These are phyloP conservation scores for Syrista parreyssii DNA, from an alignment of 2,888 invertebrate species.

Conservation along the genomic window DNA sequence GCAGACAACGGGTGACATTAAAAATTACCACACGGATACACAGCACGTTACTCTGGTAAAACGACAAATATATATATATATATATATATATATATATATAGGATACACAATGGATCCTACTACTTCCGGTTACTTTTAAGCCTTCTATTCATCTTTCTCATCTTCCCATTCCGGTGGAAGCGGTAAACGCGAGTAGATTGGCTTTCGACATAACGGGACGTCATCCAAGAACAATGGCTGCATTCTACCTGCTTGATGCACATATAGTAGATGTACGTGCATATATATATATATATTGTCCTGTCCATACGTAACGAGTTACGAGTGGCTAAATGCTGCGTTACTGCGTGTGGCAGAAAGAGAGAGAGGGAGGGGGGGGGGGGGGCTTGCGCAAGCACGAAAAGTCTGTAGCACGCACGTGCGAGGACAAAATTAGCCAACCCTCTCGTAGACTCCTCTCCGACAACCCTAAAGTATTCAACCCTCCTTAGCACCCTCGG, in stretches of 20 bases:
- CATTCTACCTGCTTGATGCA: neutral
- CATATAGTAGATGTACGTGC: neutral
- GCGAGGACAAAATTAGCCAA: conserved; percentile 56
- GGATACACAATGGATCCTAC: neutral
- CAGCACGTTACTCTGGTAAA: neutral
- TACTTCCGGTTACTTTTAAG: neutral
- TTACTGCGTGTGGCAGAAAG: neutral
- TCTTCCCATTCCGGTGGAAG: neutral
- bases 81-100: no score
- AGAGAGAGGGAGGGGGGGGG: neutral
- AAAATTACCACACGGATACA: neutral
- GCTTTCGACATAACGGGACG: neutral
- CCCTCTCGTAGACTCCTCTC: conserved; percentile 24
- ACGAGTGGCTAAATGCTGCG: neutral
- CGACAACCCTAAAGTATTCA: neutral
- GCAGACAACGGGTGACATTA: neutral
- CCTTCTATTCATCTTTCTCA: neutral
- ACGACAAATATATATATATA: no score
- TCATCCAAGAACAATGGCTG: neutral
- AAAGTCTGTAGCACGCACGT: conserved; percentile 46
- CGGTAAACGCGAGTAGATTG: neutral
- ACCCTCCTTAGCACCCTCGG: neutral
- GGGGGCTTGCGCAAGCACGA: conserved; percentile 23
- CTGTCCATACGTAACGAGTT: neutral
- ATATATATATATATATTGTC: no score